Conservation (phyloP, 1,140 invertebrate genomes). For the Papilio polytes region DNA sequence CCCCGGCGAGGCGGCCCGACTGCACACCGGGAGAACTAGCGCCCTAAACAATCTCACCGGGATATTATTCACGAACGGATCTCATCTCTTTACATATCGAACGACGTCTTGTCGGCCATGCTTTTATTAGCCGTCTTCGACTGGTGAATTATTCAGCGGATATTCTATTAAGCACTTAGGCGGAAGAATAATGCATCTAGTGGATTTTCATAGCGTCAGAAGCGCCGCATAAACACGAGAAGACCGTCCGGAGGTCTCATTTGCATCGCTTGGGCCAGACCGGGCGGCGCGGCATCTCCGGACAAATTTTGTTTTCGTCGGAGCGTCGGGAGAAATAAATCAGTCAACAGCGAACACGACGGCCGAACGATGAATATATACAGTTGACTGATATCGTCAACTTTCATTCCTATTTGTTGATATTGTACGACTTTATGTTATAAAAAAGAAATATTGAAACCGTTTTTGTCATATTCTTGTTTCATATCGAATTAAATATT, state of each 20-base stretch:
- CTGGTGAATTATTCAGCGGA: conserved; percentile 70
- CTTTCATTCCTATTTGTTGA: neutral
- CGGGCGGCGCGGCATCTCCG: conserved; percentile 36
- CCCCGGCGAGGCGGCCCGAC: conserved; percentile 57
- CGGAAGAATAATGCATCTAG: conserved; percentile 71
- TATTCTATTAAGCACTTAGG: conserved; percentile 74
- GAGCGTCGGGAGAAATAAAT: conserved; percentile 31
- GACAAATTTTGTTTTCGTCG: conserved; percentile 37
- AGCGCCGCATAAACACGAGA: conserved; percentile 55
- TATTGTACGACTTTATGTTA: neutral
- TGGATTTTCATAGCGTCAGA: conserved; percentile 62
- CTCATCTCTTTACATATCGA: conserved; percentile 75
- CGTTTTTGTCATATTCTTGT: neutral
- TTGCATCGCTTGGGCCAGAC: conserved; percentile 58
- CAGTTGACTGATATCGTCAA: conserved; percentile 27
- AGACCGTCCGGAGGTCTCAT: conserved; percentile 46
- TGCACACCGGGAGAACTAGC: conserved; percentile 60
- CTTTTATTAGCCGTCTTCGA: conserved; percentile 70
- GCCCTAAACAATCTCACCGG: conserved; percentile 66
- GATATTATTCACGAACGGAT: conserved; percentile 73
- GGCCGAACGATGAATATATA: conserved; percentile 30
- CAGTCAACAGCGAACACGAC: conserved; percentile 31
- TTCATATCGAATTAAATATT: neutral
- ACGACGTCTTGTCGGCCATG: conserved; percentile 64
- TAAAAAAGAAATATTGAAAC: neutral